Evolutionary conservation across 2,888 invertebrate genomes (phyloP), one percentile per base, ranked within the genome.

Genomic region (Aleiodes leptofemur): DNA sequence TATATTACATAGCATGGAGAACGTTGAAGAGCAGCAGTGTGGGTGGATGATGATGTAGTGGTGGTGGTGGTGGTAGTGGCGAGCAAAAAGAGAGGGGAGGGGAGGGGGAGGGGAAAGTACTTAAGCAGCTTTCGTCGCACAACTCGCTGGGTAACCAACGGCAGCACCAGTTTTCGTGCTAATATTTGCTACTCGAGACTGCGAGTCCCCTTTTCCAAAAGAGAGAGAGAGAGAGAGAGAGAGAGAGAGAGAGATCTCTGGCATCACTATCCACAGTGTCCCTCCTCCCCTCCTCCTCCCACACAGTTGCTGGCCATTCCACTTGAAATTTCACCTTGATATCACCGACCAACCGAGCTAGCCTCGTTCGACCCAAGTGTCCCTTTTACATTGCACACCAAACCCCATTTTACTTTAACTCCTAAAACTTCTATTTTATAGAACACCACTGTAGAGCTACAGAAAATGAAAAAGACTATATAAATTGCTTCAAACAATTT

Each of bases 151-250:
- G 23, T 59, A 14, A 72, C 69, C 71, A 61, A 68, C 72, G 82
- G 82, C 82, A 83, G 81, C 85, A 82, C 83, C 84, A 85, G 86
- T 87, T 87, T 86, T 88, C 87, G 82, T 88, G 87, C 88, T 89
- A 89, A 88, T 89, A 88, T 89, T 88, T 89, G 87, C 88, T 86
- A 87, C 86, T 88, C 86, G 87, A 87, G 86, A 85, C 82, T 83
- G 83, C 77, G 61, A 80, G 83, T 79, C 80, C 82, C 78, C 79
- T 80, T 76, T 79, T 79, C 75, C 76, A 50, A 64, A 71, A 74
- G 48, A 34, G 31, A 64, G 48, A 64, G 16, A 64, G 31, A 31
- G 31, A 31, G 31, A 5, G n/a, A 74, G 48, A 34, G 31, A 64
- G 48, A 74, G 48, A 34, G 31, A 64, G 48, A 23, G 23, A 61